phyloP scores from a whole-genome alignment of 2,797 vertebrate species.

The Lagodon rhomboides region DNA sequence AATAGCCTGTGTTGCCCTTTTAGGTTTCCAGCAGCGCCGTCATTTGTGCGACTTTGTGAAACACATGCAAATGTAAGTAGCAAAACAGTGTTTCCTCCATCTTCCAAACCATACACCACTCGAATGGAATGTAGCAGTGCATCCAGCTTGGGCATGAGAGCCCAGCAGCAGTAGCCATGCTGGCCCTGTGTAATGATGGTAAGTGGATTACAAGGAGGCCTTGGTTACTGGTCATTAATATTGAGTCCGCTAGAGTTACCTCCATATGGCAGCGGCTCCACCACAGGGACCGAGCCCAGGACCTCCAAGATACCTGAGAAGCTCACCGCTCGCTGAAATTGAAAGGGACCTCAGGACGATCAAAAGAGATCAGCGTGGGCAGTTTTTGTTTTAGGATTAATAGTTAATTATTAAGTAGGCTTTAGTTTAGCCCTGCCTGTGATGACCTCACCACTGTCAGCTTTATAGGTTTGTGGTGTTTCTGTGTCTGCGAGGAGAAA shows the following conservation, averaged over 20 bases:
- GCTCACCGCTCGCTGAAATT: conserved; percentile 22
- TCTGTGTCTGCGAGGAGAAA: background rate
- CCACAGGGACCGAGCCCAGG: conserved; percentile 55
- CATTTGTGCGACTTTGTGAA: conserved; percentile 40
- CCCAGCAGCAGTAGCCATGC: conserved; percentile 67
- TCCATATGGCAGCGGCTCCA: conserved; percentile 62
- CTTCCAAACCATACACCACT: conserved; percentile 57
- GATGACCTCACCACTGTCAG: background rate
- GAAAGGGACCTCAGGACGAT: conserved; percentile 4
- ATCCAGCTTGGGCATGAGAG: conserved; percentile 71
- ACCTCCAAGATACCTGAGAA: conserved; percentile 58
- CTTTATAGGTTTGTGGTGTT: background rate
- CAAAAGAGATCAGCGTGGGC: background rate
- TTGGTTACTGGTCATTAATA: conserved; percentile 75
- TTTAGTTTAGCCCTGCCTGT: background rate
- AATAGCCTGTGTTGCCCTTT: conserved; percentile 33
- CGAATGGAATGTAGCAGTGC: conserved; percentile 59
- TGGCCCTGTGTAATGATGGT: conserved; percentile 73
- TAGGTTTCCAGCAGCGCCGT: conserved; percentile 43
- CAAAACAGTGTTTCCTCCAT: conserved; percentile 65
- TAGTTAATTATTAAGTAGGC: background rate
- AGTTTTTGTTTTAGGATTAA: background rate
- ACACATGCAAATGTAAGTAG: conserved; percentile 66
- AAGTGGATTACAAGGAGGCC: conserved; percentile 79
- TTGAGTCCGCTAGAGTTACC: conserved; percentile 68